phyloP scores from a whole-genome alignment of 2,888 invertebrate genomes.

The Cordylochernes scorpioides region DNA sequence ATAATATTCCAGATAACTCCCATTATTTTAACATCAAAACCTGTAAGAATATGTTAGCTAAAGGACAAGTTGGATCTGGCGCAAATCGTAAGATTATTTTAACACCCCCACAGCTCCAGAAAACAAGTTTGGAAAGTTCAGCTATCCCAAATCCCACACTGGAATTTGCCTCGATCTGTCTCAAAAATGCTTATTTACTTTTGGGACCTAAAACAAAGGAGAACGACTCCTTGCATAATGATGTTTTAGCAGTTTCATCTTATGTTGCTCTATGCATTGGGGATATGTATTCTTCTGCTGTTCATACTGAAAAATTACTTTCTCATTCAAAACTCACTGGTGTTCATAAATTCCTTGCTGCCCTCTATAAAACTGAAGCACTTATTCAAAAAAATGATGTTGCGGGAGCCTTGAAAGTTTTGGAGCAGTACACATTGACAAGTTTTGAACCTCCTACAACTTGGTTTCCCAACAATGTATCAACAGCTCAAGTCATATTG shows the following conservation, averaged over 20 bases:
- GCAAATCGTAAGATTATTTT: too few species aligned
- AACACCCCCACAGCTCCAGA: too few species aligned
- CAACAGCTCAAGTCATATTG: slow-evolving; percentile 39
- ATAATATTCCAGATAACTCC: slow-evolving; percentile 27
- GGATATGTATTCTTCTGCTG: slow-evolving; percentile 48
- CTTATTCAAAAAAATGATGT: slow-evolving; percentile 52
- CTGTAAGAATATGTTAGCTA: too few species aligned
- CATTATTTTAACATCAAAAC: neutral
- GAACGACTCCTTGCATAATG: slow-evolving; percentile 23
- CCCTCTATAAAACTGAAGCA: slow-evolving; percentile 69
- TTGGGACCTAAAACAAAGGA: slow-evolving; percentile 21
- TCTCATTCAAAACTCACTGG: slow-evolving; percentile 41
- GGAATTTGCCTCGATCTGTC: slow-evolving; percentile 64
- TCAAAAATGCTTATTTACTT: slow-evolving; percentile 51
- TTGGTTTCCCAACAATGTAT: slow-evolving; percentile 1
- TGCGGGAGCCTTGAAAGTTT: slow-evolving; percentile 50
- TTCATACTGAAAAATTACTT: slow-evolving; percentile 45
- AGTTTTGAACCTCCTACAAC: too few species aligned
- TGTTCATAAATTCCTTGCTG: slow-evolving; percentile 44
- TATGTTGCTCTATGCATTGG: slow-evolving; percentile 60
- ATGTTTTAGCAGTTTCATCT: slow-evolving; percentile 46
- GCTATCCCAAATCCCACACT: slow-evolving; percentile 62
- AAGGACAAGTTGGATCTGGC: too few species aligned
- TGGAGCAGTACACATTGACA: slow-evolving; percentile 30
- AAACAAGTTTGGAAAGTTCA: too few species aligned